These are phyloP conservation scores for Eretmocerus hayati DNA, from an alignment of 2,888 invertebrate genomes.

Conservation along the genomic window DNA sequence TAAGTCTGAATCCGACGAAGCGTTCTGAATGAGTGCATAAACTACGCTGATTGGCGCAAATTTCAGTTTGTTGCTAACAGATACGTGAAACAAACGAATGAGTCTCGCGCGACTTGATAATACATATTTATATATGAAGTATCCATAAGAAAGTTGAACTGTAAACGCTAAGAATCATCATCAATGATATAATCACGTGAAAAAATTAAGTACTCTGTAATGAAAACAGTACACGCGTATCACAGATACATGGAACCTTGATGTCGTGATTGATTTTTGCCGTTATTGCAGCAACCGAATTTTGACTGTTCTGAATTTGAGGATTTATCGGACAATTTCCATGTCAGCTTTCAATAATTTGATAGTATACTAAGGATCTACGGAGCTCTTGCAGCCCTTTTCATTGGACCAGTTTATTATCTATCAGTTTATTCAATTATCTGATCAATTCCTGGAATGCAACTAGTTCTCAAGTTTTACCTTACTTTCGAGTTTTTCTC, in stretches of 20 bases:
- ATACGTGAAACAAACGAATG: slow-evolving; percentile 38
- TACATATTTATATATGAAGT: slow-evolving; percentile 47
- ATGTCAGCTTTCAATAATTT: too few relatives aligned
- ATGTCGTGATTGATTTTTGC: slow-evolving; percentile 44
- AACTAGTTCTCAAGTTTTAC: too few relatives aligned
- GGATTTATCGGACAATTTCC: too few relatives aligned
- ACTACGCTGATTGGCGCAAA: slow-evolving; percentile 30
- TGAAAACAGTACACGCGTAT: slow-evolving; percentile 42
- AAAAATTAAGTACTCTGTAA: slow-evolving; percentile 43
- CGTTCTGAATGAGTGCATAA: slow-evolving; percentile 21
- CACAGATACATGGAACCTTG: slow-evolving; percentile 41
- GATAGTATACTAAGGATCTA: too few relatives aligned
- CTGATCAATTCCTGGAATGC: too few relatives aligned
- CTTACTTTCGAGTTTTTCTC: too few relatives aligned
- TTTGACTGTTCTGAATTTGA: too few relatives aligned
- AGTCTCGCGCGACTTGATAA: slow-evolving; percentile 42
- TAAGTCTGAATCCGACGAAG: slow-evolving; percentile 21
- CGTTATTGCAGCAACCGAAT: too few relatives aligned
- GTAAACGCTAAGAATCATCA: slow-evolving; percentile 45
- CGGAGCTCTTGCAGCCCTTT: too few relatives aligned
- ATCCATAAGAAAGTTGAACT: slow-evolving; percentile 46
- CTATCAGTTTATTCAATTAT: too few relatives aligned
- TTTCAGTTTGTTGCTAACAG: slow-evolving; percentile 41
- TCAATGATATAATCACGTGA: slow-evolving; percentile 45
- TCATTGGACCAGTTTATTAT: too few relatives aligned